Evolutionary conservation across 2,888 invertebrate species (phyloP).

Genomic region (Hesperia comma): DNA sequence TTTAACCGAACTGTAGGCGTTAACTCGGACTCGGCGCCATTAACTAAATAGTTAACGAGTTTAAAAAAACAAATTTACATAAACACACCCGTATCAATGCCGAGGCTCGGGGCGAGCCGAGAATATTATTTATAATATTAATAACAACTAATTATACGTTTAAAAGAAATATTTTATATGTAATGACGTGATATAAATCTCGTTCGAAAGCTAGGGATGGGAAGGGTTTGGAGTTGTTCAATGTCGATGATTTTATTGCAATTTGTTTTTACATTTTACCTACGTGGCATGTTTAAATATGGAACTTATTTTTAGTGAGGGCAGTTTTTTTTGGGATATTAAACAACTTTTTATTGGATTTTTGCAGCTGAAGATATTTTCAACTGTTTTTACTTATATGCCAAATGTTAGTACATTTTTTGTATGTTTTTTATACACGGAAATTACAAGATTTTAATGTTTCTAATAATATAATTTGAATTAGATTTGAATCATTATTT

Average conservation of each 20-base stretch:
- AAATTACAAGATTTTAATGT: too few relatives aligned
- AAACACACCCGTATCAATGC: constrained; percentile 56
- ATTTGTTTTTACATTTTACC: too few relatives aligned
- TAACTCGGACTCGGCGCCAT: constrained; percentile 34
- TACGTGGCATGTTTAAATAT: too few relatives aligned
- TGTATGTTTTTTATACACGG: too few relatives aligned
- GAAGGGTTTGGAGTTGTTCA: constrained; percentile 44
- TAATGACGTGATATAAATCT: constrained; percentile 84
- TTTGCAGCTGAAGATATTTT: too few relatives aligned
- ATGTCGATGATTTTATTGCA: constrained; percentile 16
- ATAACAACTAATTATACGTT: constrained; percentile 83
- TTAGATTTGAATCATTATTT: too few relatives aligned
- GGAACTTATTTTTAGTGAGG: too few relatives aligned
- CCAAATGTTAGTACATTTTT: too few relatives aligned
- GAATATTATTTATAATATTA: constrained; percentile 81
- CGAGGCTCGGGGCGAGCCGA: constrained; percentile 53
- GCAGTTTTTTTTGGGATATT: too few relatives aligned
- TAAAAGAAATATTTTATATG: constrained; percentile 83
- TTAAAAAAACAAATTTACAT: constrained; percentile 54
- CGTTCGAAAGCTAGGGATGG: constrained; percentile 62
- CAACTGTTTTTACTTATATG: too few relatives aligned
- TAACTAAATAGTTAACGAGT: constrained; percentile 40
- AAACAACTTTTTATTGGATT: too few relatives aligned
- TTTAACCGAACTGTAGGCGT: constrained; percentile 25
- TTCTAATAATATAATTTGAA: too few relatives aligned